Evolutionary conservation across 1,140 invertebrate species (phyloP).

Genomic region (Formica selysi): DNA sequence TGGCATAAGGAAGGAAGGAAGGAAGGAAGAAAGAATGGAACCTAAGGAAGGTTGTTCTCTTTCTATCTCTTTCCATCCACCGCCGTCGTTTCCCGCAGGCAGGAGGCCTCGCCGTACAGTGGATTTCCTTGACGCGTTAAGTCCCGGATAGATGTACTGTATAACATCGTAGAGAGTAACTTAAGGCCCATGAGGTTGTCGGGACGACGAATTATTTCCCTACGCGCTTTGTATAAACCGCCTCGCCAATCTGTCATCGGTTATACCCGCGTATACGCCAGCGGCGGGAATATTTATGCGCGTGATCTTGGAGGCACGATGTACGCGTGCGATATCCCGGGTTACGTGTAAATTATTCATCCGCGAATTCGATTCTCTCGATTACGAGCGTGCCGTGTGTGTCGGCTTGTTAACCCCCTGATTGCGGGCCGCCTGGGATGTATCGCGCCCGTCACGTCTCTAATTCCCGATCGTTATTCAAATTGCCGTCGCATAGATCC

Average conservation of each 20-base stretch:
- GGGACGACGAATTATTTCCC: conserved; percentile 70
- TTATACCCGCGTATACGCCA: conserved; percentile 43
- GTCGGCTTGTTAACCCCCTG: conserved; percentile 56
- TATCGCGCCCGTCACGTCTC: conserved; percentile 52
- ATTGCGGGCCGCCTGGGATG: conserved; percentile 46
- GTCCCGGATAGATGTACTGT: conserved; percentile 64
- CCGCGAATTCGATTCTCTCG: conserved; percentile 67
- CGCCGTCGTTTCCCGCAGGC: conserved; percentile 3
- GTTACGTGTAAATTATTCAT: conserved; percentile 66
- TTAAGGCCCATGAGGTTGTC: conserved; percentile 72
- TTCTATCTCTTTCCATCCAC: conserved; percentile 41
- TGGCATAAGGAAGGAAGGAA: neutral
- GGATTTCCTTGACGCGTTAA: conserved; percentile 71
- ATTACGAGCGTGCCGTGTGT: conserved; percentile 48
- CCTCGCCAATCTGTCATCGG: conserved; percentile 73
- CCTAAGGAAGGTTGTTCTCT: too few relatives aligned
- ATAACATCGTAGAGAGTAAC: conserved; percentile 65
- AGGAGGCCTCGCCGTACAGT: neutral
- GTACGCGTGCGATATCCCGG: conserved; percentile 54
- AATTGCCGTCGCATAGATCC: conserved; percentile 43
- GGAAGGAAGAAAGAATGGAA: conserved; percentile 22
- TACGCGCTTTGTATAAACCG: conserved; percentile 58
- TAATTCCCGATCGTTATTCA: conserved; percentile 64
- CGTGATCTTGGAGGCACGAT: conserved; percentile 21
- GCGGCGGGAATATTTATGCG: conserved; percentile 58